Conservation (phyloP, 2,113 vertebrate genomes). For the Mandrillus leucophaeus region DNA sequence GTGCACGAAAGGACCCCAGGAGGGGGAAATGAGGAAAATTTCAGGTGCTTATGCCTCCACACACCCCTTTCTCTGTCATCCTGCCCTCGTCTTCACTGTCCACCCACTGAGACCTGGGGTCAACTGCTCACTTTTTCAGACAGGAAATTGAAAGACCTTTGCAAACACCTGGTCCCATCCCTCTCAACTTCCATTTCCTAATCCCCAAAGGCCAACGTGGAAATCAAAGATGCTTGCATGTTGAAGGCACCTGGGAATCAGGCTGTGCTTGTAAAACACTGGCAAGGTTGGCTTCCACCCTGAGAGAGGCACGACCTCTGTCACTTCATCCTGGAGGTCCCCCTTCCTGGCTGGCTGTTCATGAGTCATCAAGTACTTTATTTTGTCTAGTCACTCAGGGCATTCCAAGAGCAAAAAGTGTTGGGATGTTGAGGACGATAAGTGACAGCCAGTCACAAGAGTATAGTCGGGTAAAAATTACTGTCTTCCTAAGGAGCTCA, state of each 20-base stretch:
- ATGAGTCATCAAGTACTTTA: not conserved
- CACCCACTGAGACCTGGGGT: no score
- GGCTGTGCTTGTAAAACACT: not conserved
- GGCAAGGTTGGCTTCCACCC: not conserved
- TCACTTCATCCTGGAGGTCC: not conserved
- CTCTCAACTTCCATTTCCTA: not conserved
- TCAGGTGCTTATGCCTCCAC: not conserved
- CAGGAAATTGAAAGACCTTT: accelerated
- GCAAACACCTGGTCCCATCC: not conserved
- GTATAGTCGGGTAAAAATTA: not conserved
- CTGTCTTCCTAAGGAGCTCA: not conserved
- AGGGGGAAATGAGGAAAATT: not conserved
- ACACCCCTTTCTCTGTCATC: not conserved
- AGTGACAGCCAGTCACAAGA: not conserved
- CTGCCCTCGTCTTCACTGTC: not conserved
- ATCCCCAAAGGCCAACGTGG: not conserved
- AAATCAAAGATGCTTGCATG: not conserved
- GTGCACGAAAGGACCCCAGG: not conserved
- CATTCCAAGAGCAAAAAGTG: not conserved
- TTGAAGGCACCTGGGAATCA: not conserved
- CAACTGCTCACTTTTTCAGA: not conserved
- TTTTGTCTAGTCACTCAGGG: not conserved
- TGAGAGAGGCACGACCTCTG: not conserved
- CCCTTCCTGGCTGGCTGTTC: not conserved
- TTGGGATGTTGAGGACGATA: not conserved